phyloP scores from a whole-genome alignment of 2,797 vertebrate genomes.

The Dendrocincla tyrannina region DNA sequence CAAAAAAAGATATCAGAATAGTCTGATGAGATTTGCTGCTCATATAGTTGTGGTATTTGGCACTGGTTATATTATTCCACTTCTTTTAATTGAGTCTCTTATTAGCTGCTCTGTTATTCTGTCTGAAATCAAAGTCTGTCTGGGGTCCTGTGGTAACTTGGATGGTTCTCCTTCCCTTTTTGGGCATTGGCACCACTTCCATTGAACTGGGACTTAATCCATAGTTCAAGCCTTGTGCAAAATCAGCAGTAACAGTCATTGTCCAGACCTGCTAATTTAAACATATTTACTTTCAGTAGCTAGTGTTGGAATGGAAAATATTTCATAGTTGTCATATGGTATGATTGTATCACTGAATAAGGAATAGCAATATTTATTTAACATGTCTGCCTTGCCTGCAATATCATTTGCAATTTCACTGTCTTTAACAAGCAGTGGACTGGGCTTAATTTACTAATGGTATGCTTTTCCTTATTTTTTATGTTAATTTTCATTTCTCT shows the following conservation, averaged over 20 bases:
- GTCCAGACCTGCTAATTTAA: constrained; percentile 48
- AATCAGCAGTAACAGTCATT: constrained; percentile 18
- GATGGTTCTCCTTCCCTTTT: neutral
- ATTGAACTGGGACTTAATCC: neutral
- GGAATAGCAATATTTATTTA: constrained; percentile 18
- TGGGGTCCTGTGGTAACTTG: constrained; percentile 20
- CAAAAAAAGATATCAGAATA: neutral
- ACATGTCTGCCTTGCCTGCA: neutral
- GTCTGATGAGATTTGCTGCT: neutral
- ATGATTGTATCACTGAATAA: neutral
- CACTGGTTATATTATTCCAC: constrained; percentile 3
- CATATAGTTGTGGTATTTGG: neutral
- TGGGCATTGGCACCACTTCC: constrained; percentile 12
- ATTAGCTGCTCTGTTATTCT: constrained; percentile 24
- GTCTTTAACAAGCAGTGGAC: neutral
- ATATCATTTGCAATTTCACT: neutral
- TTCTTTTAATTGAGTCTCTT: neutral
- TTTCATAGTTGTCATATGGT: neutral
- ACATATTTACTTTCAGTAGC: constrained; percentile 24
- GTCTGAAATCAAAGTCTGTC: constrained; percentile 25
- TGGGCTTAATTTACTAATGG: neutral
- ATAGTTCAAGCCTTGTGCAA: neutral
- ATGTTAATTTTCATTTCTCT: neutral
- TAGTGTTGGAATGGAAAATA: constrained; percentile 31
- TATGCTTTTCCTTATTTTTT: neutral